Percentiles rank a stretch among this genome's conserved stretches.
phyloP scores from a whole-genome alignment of 2,888 invertebrate species.

The Corbicula japonica region DNA sequence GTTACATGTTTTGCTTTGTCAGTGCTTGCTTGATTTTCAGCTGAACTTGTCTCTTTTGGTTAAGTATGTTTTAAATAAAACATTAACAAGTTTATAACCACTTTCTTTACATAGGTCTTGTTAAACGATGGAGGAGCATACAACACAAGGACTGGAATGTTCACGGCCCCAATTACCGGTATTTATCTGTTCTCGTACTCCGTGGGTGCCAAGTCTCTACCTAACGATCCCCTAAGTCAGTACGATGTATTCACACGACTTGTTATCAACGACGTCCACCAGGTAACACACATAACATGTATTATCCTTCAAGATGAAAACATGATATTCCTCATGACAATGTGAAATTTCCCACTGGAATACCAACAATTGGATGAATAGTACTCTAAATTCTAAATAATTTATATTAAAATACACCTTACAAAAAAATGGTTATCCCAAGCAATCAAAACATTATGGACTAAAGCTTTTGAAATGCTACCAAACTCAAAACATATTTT shows the following conservation, averaged over 20 bases:
- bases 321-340: neutral
- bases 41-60: no score
- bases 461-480: neutral
- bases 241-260: constrained; percentile 16
- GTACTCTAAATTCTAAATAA: neutral
- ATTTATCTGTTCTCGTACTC: constrained; percentile 20
- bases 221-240: neutral
- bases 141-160: neutral
- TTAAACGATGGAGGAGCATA: constrained; percentile 8
- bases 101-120: no score
- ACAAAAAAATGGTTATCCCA: neutral
- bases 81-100: no score
- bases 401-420: neutral
- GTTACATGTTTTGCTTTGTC: no score
- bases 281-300: neutral
- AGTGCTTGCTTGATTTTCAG: no score
- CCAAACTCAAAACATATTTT: neutral
- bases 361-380: neutral
- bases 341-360: neutral
- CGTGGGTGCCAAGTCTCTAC: neutral
- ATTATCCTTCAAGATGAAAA: neutral
- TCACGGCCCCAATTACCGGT: constrained; percentile 10
- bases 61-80: no score
- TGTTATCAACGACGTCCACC: constrained; percentile 11
- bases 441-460: neutral